phyloP scores from a whole-genome alignment of 2,888 invertebrate species.

The Ennomos quercinarius region DNA sequence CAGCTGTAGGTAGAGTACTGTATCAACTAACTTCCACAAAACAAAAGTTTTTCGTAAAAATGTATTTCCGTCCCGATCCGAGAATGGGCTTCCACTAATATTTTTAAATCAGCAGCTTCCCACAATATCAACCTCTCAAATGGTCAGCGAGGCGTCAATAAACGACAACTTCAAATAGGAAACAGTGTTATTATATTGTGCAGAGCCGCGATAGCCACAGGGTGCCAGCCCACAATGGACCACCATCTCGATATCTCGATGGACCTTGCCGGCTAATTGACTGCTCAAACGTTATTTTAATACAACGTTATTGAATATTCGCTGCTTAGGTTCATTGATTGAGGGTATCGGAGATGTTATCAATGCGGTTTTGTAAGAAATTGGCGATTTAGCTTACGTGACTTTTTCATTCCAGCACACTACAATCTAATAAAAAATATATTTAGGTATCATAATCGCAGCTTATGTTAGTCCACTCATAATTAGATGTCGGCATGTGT shows the following conservation, averaged over 20 bases:
- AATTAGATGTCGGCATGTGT: too few species aligned
- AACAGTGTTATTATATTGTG: slow-evolving; percentile 73
- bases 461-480: too few species aligned
- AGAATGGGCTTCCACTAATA: slow-evolving; percentile 35
- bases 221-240: slow-evolving; percentile 78
- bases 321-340: slow-evolving; percentile 46
- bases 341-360: slow-evolving; percentile 44
- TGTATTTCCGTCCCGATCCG: background rate
- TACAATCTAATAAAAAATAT: too few species aligned
- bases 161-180: slow-evolving; percentile 78
- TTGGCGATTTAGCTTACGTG: background rate
- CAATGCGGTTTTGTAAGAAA: slow-evolving; percentile 37
- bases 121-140: slow-evolving; percentile 71
- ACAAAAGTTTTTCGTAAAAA: background rate
- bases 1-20: too few species aligned
- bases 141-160: slow-evolving; percentile 76
- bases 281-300: slow-evolving; percentile 82
- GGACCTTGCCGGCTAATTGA: slow-evolving; percentile 83
- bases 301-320: slow-evolving; percentile 74
- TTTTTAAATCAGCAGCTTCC: slow-evolving; percentile 63
- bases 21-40: too few species aligned
- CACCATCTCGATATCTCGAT: slow-evolving; percentile 83
- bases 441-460: too few species aligned
- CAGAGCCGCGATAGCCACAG: slow-evolving; percentile 63
- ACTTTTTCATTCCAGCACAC: background rate